phyloP scores from a whole-genome alignment of 2,113 vertebrate genomes.

The Pelusios castaneus region DNA sequence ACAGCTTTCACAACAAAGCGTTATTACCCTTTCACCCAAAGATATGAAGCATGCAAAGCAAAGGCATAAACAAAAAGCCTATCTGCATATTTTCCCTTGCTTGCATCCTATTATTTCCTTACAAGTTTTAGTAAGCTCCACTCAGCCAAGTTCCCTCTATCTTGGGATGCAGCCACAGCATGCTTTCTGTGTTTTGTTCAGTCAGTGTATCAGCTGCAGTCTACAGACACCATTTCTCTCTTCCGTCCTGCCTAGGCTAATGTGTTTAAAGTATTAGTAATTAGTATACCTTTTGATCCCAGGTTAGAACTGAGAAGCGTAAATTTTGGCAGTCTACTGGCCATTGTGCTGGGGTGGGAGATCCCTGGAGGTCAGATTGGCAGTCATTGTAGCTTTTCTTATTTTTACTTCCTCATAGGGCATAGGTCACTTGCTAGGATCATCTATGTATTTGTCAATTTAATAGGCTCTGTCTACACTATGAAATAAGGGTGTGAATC shows the following conservation, averaged over 20 bases:
- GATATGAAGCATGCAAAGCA: neutral
- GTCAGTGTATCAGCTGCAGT: neutral
- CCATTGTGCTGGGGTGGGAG: neutral
- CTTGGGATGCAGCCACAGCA: neutral
- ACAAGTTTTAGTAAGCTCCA: neutral
- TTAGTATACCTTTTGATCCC: neutral
- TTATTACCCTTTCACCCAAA: neutral
- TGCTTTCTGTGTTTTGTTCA: neutral
- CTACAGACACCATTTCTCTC: neutral
- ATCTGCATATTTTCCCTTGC: neutral
- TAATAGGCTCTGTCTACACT: neutral
- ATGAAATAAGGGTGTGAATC: neutral
- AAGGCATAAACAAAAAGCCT: neutral
- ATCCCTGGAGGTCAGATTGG: neutral
- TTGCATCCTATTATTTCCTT: neutral
- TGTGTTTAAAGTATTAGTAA: neutral
- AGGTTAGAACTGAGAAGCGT: neutral
- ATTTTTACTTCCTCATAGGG: neutral
- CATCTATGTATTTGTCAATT: neutral
- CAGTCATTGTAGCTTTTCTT: neutral
- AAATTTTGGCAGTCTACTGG: neutral
- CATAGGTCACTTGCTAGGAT: neutral
- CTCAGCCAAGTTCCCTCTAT: neutral
- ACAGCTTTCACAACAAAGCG: neutral
- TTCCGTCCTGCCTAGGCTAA: neutral